A percentile compares a stretch with the other conserved stretches of the same genome.
Evolutionary conservation across 2,888 invertebrate species (phyloP).

Genomic region (Peribatodes rhomboidaria): DNA sequence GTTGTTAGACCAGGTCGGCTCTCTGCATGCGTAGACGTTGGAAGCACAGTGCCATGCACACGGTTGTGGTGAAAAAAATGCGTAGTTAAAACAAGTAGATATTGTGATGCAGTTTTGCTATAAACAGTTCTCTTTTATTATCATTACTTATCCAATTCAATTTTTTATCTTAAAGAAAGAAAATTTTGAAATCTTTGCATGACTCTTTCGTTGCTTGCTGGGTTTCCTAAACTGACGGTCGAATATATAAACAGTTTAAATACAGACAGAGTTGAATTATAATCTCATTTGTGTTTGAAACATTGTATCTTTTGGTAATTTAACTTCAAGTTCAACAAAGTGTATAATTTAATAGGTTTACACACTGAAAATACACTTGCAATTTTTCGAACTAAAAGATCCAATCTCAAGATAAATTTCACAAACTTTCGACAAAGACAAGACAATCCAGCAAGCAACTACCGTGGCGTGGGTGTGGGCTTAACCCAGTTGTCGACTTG

Average conservation of each 20-base stretch:
- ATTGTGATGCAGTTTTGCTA: constrained; percentile 83
- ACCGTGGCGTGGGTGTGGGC: constrained; percentile 64
- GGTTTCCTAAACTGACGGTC: constrained; percentile 55
- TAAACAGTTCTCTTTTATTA: constrained; percentile 77
- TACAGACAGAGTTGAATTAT: too few species aligned
- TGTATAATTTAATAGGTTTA: too few species aligned
- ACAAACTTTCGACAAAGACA: too few species aligned
- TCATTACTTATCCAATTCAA: constrained; percentile 53
- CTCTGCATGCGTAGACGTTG: constrained; percentile 79
- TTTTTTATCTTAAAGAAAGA: constrained; percentile 45
- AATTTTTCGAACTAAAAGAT: too few species aligned
- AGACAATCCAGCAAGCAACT: constrained; percentile 47
- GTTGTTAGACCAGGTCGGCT: constrained; percentile 49
- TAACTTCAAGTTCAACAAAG: too few species aligned
- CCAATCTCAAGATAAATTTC: too few species aligned
- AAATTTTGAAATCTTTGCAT: constrained; percentile 67
- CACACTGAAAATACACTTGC: too few species aligned
- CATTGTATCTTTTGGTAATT: too few species aligned
- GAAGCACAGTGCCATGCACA: constrained; percentile 80
- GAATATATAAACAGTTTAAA: neutral
- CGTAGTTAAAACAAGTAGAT: constrained; percentile 61
- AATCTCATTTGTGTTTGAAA: too few species aligned
- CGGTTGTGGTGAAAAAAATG: constrained; percentile 82
- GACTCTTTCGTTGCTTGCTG: constrained; percentile 64
- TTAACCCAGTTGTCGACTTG: constrained; percentile 28